A percentile compares a stretch with the other conserved stretches of the same genome.
phyloP scores from a whole-genome alignment of 2,888 invertebrate genomes.

The Epirrhoe tristata region DNA sequence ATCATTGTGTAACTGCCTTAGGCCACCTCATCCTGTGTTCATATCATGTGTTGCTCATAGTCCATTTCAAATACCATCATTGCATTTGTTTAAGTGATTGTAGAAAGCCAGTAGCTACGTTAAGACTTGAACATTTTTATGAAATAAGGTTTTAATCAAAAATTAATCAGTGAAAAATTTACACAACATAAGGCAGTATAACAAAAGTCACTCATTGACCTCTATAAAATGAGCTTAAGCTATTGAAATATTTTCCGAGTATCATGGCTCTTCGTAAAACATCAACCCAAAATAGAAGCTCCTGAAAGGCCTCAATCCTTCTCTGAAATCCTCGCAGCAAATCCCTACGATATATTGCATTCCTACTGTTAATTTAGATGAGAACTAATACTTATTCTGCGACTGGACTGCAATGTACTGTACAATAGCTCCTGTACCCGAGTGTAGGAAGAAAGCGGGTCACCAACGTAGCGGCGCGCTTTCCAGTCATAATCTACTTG shows the following conservation, averaged over 20 bases:
- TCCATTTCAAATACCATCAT: too few relatives aligned
- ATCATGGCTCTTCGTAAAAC: not conserved
- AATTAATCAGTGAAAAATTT: too few relatives aligned
- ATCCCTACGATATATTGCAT: constrained; percentile 69
- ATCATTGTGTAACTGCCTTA: too few relatives aligned
- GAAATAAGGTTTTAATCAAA: too few relatives aligned
- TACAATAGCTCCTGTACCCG: constrained; percentile 42
- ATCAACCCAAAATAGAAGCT: constrained; percentile 12
- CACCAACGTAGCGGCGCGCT: not conserved
- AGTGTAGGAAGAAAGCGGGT: constrained; percentile 8
- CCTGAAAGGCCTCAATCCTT: constrained; percentile 29
- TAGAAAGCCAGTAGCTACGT: too few relatives aligned
- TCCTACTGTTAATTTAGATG: constrained; percentile 70
- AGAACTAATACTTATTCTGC: constrained; percentile 33
- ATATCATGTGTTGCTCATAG: too few relatives aligned
- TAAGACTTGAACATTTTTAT: too few relatives aligned
- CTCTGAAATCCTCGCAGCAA: constrained; percentile 53
- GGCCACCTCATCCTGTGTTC: too few relatives aligned
- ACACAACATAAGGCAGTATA: too few relatives aligned
- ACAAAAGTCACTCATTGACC: too few relatives aligned
- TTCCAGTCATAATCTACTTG: not conserved
- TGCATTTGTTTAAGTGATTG: too few relatives aligned
- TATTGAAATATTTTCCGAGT: not conserved
- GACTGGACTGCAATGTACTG: constrained; percentile 52
- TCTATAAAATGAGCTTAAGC: too few relatives aligned